phyloP scores from a whole-genome alignment of 2,888 invertebrate species.

The Charanyca ferruginea region DNA sequence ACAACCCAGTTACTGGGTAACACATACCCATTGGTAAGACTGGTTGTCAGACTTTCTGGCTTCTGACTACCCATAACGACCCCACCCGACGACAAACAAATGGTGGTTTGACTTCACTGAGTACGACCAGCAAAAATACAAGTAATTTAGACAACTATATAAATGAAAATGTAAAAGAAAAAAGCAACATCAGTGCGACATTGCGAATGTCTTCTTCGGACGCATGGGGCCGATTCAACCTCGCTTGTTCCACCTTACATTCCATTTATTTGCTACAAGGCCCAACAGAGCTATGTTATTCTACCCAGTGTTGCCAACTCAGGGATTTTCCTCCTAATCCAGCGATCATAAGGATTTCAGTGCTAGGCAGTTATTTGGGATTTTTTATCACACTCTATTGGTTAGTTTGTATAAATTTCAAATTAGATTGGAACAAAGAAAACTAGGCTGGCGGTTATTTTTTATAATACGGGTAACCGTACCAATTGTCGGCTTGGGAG shows the following conservation, averaged over 20 bases:
- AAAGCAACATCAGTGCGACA: slow-evolving; percentile 17
- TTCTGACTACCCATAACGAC: too few species aligned
- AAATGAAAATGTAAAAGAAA: slow-evolving; percentile 11
- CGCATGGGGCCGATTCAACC: slow-evolving; percentile 60
- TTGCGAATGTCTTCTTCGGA: slow-evolving; percentile 25
- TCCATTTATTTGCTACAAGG: slow-evolving; percentile 50
- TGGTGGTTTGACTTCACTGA: too few species aligned
- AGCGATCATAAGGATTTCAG: slow-evolving; percentile 52
- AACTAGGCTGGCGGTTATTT: slow-evolving; percentile 34
- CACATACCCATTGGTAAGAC: too few species aligned
- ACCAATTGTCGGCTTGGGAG: slow-evolving; percentile 28
- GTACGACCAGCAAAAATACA: too few species aligned
- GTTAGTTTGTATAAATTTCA: slow-evolving; percentile 57
- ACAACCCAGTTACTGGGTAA: too few species aligned
- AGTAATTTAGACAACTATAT: not conserved
- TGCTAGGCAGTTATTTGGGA: slow-evolving; percentile 49
- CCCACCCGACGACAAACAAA: too few species aligned
- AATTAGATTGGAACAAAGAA: slow-evolving; percentile 43
- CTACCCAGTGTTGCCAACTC: slow-evolving; percentile 55
- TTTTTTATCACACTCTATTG: slow-evolving; percentile 54
- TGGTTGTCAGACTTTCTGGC: too few species aligned
- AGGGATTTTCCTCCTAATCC: slow-evolving; percentile 61
- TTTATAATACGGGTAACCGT: slow-evolving; percentile 47
- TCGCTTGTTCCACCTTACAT: slow-evolving; percentile 46
- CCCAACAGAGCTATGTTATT: slow-evolving; percentile 64